Base-by-base conservation (phyloP, 2,797 vertebrate genomes). In the Typhlichthys eigenmanni region DNA sequence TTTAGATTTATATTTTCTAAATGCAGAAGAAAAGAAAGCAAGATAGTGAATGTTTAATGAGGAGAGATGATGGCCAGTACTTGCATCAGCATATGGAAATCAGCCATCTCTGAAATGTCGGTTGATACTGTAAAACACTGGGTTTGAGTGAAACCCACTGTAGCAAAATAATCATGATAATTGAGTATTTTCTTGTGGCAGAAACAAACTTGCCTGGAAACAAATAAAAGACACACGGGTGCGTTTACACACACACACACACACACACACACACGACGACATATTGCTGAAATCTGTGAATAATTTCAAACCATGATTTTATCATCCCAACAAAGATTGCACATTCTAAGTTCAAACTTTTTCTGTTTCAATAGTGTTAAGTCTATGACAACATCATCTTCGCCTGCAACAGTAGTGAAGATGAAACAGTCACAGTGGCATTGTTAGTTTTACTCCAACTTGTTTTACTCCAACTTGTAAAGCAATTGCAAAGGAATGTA, bases 31-130 rank as follows among this genome's bases (percentile, higher is more conserved):
- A 78, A 46, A 78, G 71, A 74, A 79, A 62, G 11, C 34, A 32
- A 85, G 82, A 84, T 87, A 84, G 62, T 14, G 76, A 62, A 68
- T 85, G 85, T 89, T 88, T 89, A 91, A 87, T 88, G 84, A 86
- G 87, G 75, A 58, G 72, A 68, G 86, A 88, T 90, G 90, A 91
- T 84, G 89, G 91, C 87, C 89, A 87, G 82, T 58, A 78, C 70
- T 85, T 68, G 64, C 85, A 80, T 88, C 82, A 68, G 66, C 84
- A 84, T 85, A 89, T 89, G 89, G 83, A 89, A 90, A 89, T 91
- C 78, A 81, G 77, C 77, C 72, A 75, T 73, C 80, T 88, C 75
- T 80, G 88, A 89, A 90, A 88, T 60, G 16, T 66, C 50, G 80
- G 83, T 70, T 89, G 87, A 88, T 89, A 83, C 85, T 82, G 83